Percentiles rank a stretch among this genome's conserved stretches.
These are phyloP conservation scores for Phaonia tiefii DNA, from an alignment of 2,888 invertebrate genomes.

Conservation along the genomic window DNA sequence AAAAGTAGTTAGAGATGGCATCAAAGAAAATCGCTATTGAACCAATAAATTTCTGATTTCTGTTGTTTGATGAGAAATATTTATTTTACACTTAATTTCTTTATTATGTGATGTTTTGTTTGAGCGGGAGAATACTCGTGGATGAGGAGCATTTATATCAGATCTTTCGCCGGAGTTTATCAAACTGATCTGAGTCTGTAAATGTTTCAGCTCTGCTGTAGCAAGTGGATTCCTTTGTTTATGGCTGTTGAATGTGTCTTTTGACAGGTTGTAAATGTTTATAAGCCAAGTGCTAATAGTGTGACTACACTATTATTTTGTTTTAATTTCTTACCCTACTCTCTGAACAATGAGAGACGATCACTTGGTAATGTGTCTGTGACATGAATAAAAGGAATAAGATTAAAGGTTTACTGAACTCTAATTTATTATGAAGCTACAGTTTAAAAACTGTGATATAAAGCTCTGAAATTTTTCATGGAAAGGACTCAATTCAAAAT, in stretches of 20 bases:
- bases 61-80: background rate
- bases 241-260: constrained; percentile 39
- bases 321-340: constrained; percentile 1
- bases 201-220: background rate
- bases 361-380: too few species aligned
- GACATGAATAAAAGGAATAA: too few species aligned
- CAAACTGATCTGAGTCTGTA: background rate
- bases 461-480: too few species aligned
- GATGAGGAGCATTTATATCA: too few species aligned
- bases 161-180: background rate
- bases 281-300: constrained; percentile 65
- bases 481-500: too few species aligned
- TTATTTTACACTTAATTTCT: constrained; percentile 28
- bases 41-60: constrained; percentile 46
- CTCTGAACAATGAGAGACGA: background rate
- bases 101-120: constrained; percentile 33
- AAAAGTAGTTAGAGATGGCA: too few species aligned
- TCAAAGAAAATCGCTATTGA: constrained; percentile 16
- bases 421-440: too few species aligned
- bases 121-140: constrained; percentile 14
- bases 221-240: constrained; percentile 47
- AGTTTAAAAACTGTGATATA: too few species aligned
- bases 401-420: too few species aligned
- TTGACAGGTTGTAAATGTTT: constrained; percentile 62
- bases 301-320: constrained; percentile 48